Evolutionary conservation across 2,113 vertebrate species (phyloP).

Genomic region (Chitala chitala): DNA sequence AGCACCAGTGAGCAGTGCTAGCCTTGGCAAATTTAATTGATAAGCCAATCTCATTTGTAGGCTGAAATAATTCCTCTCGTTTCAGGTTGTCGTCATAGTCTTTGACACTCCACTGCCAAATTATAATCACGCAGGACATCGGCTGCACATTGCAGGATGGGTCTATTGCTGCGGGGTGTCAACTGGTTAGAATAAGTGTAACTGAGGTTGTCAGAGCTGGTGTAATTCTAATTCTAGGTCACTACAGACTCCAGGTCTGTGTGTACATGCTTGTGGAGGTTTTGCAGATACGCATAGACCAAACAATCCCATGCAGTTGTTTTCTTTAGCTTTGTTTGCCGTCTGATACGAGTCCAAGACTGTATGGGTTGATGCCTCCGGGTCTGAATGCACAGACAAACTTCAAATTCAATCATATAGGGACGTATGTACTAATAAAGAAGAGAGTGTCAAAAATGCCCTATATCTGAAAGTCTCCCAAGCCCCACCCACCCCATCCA

Average conservation of each 20-base stretch:
- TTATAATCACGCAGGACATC: neutral
- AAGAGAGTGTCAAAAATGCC: neutral
- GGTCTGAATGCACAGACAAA: slow-evolving; percentile 41
- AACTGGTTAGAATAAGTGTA: neutral
- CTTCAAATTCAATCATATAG: slow-evolving; percentile 9
- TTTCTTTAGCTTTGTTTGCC: slow-evolving; percentile 50
- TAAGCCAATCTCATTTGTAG: too few relatives aligned
- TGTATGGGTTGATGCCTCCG: slow-evolving; percentile 35
- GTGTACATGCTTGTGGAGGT: slow-evolving; percentile 14
- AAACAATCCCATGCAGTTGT: too few relatives aligned
- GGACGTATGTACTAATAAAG: neutral
- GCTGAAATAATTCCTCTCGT: neutral
- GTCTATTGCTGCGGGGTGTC: neutral
- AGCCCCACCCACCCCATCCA: neutral
- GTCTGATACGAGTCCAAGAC: slow-evolving; percentile 23
- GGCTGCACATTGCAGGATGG: neutral
- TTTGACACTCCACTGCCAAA: neutral
- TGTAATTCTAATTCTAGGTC: slow-evolving; percentile 26
- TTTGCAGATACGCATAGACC: slow-evolving; percentile 13
- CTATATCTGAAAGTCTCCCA: neutral
- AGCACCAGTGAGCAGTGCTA: too few relatives aligned
- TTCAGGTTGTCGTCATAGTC: neutral
- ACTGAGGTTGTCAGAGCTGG: slow-evolving; percentile 35
- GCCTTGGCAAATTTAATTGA: too few relatives aligned
- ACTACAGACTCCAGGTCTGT: slow-evolving; percentile 20